phyloP scores from a whole-genome alignment of 2,113 vertebrate species.

The Myotis brandtii region DNA sequence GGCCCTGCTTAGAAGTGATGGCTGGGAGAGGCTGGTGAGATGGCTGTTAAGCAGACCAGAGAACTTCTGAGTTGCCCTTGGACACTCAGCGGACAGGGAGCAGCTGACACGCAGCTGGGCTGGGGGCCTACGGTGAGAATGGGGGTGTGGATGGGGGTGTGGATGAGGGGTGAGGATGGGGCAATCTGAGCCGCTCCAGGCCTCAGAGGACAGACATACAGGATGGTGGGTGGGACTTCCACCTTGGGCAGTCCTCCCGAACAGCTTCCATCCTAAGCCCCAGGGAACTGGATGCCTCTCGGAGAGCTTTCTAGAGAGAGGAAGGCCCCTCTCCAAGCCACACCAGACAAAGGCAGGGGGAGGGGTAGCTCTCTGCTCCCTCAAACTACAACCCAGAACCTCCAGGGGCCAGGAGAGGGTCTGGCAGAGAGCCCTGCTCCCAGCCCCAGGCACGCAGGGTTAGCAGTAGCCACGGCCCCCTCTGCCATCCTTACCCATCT shows the following conservation, averaged over 20 bases:
- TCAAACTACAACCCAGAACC: not conserved
- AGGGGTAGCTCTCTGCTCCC: not conserved
- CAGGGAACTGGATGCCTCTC: not conserved
- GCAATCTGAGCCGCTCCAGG: not conserved
- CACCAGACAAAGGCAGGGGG: not conserved
- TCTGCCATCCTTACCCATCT: not conserved
- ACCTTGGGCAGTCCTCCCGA: not conserved
- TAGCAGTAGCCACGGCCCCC: too few relatives aligned
- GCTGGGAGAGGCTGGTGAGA: not conserved
- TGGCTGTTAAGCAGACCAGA: not conserved
- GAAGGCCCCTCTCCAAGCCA: not conserved
- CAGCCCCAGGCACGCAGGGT: not conserved
- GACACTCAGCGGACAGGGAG: not conserved
- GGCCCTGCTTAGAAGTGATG: not conserved
- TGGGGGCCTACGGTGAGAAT: accelerated
- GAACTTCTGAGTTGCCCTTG: not conserved
- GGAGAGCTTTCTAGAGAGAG: not conserved
- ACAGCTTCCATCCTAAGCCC: not conserved
- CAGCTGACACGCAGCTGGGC: not conserved
- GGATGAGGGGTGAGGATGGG: too few relatives aligned
- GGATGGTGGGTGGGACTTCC: not conserved
- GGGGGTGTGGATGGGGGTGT: not conserved
- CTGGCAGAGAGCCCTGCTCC: not conserved
- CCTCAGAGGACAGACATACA: not conserved
- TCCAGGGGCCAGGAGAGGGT: not conserved